Evolutionary conservation across 2,797 vertebrate genomes (phyloP), one percentile per base, ranked within the genome.

Genomic region (Molothrus ater): DNA sequence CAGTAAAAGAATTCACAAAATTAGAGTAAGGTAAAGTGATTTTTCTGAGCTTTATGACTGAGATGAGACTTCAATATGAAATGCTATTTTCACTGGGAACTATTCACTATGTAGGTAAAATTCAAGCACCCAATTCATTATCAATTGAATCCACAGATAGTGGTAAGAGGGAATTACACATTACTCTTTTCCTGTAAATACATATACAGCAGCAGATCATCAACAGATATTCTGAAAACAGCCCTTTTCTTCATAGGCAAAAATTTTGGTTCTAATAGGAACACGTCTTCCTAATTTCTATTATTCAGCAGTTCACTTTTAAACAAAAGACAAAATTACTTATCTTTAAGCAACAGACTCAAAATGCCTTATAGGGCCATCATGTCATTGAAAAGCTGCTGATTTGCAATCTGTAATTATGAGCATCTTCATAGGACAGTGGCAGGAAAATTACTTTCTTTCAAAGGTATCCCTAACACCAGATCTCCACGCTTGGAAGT

Each of bases 311-410:
- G 26, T 43, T 71, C 11, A 43, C 74, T 93, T 87, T 73, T 50
- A 93, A 87, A 34, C 43, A 76, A 74, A 94, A 81, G 79, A 86
- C 56, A 85, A 84, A 84, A 86, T 79, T 81, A 83, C 38, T 87
- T 71, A 54, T 81, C 65, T 92, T 76, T 80, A 45, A 93, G 32
- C 70, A 94, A 92, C 24, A 90, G 81, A 86, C 36, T 73, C 34
- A 65, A 56, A 83, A 73, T 73, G 42, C 66, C 32, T 91, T 86
- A 86, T 13, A 80, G 28, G 10, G 48, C 11, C 64, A 91, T 57
- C 34, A 63, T 75, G 36, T 53, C 40, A 91, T 4, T 80, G 82
- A 91, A 83, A 92, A 88, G 65, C 42, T 93, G 73, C 50, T 79
- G 26, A 79, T 91, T 75, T 87, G n/a, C n/a, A 78, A 72, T 73